These are phyloP conservation scores for Nemurella pictetii DNA, from an alignment of 2,888 invertebrate genomes.

Conservation along the genomic window DNA sequence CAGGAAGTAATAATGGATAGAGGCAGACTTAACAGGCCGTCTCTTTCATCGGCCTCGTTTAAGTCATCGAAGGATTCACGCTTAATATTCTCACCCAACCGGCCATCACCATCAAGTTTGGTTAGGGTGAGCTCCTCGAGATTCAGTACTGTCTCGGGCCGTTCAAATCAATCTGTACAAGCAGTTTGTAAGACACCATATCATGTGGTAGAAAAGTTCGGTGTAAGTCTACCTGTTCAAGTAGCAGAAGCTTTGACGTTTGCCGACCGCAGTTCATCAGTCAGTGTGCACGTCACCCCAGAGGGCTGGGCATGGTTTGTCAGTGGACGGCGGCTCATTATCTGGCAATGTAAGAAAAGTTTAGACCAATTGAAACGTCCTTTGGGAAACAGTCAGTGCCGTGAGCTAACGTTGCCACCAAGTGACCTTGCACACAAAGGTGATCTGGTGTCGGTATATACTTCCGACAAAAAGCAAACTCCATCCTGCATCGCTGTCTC, in stretches of 20 bases:
- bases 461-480: conserved; percentile 62
- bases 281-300: conserved; percentile 66
- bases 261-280: conserved; percentile 65
- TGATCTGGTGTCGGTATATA: conserved; percentile 76
- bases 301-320: conserved; percentile 86
- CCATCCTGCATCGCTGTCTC: conserved; percentile 91
- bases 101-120: background rate
- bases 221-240: conserved; percentile 79
- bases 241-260: conserved; percentile 88
- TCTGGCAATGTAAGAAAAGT: conserved; percentile 70
- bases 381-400: conserved; percentile 63
- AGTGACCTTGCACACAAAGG: conserved; percentile 91
- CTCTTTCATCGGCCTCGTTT: background rate
- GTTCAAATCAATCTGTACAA: conserved; percentile 70
- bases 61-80: conserved; percentile 1
- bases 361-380: conserved; percentile 31
- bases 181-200: conserved; percentile 74
- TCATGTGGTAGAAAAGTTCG: conserved; percentile 78
- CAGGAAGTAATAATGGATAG: background rate
- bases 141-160: conserved; percentile 56
- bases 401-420: conserved; percentile 85
- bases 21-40: background rate
- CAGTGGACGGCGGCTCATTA: conserved; percentile 78
- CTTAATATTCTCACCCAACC: background rate
- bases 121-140: conserved; percentile 45